Evolutionary conservation across 2,113 vertebrate species (phyloP).

Genomic region (Gymnobelideus leadbeateri): DNA sequence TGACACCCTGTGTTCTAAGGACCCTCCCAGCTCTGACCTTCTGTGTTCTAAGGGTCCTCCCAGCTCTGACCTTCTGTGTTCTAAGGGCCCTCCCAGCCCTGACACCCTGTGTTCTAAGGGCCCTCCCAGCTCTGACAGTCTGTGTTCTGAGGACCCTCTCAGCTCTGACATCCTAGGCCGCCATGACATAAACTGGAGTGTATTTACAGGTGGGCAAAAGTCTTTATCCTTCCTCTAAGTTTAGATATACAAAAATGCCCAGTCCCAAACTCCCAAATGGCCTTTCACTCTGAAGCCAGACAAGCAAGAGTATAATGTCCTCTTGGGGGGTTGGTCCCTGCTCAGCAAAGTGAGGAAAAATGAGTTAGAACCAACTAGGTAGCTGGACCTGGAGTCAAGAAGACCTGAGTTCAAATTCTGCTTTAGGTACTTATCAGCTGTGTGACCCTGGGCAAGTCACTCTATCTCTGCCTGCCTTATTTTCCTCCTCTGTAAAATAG

Average conservation of each 20-base stretch:
- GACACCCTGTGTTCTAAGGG: too few species aligned
- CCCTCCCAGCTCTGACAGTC: too few species aligned
- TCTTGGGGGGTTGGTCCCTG: background rate
- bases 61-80: background rate
- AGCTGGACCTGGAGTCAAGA: background rate
- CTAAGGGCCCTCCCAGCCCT: background rate
- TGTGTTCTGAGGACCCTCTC: too few species aligned
- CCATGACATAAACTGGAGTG: background rate
- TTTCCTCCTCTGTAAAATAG: slow-evolving; percentile 24
- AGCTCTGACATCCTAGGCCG: background rate
- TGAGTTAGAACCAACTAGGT: background rate
- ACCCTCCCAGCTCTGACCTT: too few species aligned
- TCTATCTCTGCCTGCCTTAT: background rate
- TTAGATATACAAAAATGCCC: background rate
- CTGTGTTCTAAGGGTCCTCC: background rate
- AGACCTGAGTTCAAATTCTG: background rate
- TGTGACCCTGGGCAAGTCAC: background rate
- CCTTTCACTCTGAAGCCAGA: background rate
- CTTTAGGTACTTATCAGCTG: background rate
- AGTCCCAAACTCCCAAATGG: too few species aligned
- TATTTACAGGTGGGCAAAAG: background rate
- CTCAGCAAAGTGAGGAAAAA: background rate
- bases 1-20: background rate
- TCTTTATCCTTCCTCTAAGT: background rate
- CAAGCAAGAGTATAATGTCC: background rate